These are phyloP conservation scores for Syritta pipiens DNA, from an alignment of 2,888 invertebrate species.

Conservation along the genomic window DNA sequence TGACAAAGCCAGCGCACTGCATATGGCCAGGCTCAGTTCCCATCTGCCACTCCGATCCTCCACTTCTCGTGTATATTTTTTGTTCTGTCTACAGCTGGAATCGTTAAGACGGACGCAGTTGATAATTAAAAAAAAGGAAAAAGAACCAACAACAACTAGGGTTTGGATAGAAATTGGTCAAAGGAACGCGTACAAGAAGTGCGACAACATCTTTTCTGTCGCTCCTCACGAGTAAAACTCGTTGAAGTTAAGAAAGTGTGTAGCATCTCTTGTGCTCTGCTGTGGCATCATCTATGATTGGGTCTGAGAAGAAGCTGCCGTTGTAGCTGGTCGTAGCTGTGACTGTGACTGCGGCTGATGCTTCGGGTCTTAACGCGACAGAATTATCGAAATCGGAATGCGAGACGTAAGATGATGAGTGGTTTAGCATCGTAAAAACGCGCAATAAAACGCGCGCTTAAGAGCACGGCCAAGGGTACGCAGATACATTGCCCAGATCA, in stretches of 20 bases:
- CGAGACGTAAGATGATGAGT: conserved; percentile 42
- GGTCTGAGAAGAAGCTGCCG: background rate
- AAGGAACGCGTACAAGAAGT: conserved; percentile 27
- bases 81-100: conserved; percentile 23
- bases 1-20: conserved; percentile 33
- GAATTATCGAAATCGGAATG: conserved; percentile 62
- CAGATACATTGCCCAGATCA: conserved; percentile 21
- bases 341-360: background rate
- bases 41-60: background rate
- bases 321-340: background rate
- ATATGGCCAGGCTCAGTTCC: background rate
- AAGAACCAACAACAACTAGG: conserved; percentile 6
- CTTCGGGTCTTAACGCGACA: conserved; percentile 38
- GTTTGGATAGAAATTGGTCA: conserved; percentile 34
- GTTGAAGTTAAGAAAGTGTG: conserved; percentile 33
- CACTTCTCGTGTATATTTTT: conserved; percentile 11
- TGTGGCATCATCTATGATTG: conserved; percentile 37
- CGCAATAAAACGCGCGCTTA: conserved; percentile 28
- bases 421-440: conserved; percentile 36
- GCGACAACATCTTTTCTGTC: conserved; percentile 52
- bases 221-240: conserved; percentile 22
- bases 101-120: conserved; percentile 39
- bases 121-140: conserved; percentile 45
- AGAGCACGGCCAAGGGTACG: conserved; percentile 25
- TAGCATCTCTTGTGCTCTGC: background rate